Evolutionary conservation across 2,888 invertebrate genomes (phyloP), one percentile per base, ranked within the genome.

Genomic region (Leucophenga montana): DNA sequence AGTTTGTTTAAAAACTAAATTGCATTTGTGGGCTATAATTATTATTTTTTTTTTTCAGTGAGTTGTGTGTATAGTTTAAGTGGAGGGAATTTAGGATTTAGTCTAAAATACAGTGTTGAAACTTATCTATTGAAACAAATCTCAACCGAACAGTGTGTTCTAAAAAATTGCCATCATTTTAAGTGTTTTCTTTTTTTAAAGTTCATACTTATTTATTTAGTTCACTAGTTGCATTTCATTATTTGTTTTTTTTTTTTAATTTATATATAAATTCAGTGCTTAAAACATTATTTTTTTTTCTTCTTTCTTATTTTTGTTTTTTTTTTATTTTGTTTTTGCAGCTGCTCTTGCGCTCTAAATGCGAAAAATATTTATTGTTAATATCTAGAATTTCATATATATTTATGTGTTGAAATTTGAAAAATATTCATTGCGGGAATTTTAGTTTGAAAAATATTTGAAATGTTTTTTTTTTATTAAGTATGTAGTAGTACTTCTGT

Each of bases 201-300:
- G 3, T 39, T 11, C 39, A 39, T 39, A 39, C 39, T 39, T 39
- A 39, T 5, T 39, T 39, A 39, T 39, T 39, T 39, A 39, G 8
- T 11, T 11, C 39, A 39, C 39, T 39, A 39, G 11, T 39, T 39
- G 39, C 39, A 11, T 39, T 62, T 75, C 66, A 73, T 77, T 74
- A 74, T 76, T 53, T 71, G 44, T 14, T n/a, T 56, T 18, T 64
- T 50, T 22, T 46, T 22, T 44, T 61, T 50, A 11, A 16, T 67
- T 67, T 50, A 31, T 53, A 66, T 83, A 80, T 84, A 82, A 82
- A 82, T 82, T 84, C 83, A 84, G 83, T 81, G 81, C 83, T 83
- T 84, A 73, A 78, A 71, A 77, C 78, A 77, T 74, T 72, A 75
- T 73, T 71, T 59, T 33, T 33, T 46, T 61, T 66, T 46, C 9